Evolutionary conservation across 2,113 vertebrate genomes (phyloP).

Genomic region (Tachuris rubrigastra): DNA sequence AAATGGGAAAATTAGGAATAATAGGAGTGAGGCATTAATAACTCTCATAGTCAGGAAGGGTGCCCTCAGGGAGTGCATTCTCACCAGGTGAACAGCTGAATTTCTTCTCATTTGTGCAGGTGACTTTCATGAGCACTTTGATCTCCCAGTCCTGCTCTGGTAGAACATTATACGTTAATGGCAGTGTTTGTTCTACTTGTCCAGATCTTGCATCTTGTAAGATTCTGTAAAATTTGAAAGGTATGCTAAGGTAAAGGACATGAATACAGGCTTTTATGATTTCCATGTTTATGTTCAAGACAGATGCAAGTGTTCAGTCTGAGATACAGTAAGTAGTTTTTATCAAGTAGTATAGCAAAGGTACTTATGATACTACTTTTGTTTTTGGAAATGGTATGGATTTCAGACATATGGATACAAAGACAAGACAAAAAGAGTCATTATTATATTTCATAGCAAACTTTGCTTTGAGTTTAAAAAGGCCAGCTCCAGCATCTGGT

Average conservation of each 20-base stretch:
- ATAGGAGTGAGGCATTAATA: not conserved
- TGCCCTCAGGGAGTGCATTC: not conserved
- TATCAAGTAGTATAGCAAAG: not conserved
- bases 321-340: not conserved
- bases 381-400: not conserved
- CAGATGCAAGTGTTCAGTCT: not conserved
- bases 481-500: not conserved
- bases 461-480: not conserved
- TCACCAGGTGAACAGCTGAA: not conserved
- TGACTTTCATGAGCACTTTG: fast-evolving
- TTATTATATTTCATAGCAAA: not conserved
- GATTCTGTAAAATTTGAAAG: not conserved
- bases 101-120: not conserved
- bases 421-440: not conserved
- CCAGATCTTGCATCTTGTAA: not conserved
- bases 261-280: not conserved
- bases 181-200: not conserved
- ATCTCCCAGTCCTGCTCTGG: not conserved
- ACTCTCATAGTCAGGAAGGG: not conserved
- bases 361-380: not conserved
- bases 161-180: not conserved
- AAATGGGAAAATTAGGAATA: not conserved
- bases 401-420: not conserved
- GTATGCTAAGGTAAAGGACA: not conserved
- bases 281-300: not conserved